Evolutionary conservation across 2,113 vertebrate species (phyloP).

Genomic region (Garra rufa): DNA sequence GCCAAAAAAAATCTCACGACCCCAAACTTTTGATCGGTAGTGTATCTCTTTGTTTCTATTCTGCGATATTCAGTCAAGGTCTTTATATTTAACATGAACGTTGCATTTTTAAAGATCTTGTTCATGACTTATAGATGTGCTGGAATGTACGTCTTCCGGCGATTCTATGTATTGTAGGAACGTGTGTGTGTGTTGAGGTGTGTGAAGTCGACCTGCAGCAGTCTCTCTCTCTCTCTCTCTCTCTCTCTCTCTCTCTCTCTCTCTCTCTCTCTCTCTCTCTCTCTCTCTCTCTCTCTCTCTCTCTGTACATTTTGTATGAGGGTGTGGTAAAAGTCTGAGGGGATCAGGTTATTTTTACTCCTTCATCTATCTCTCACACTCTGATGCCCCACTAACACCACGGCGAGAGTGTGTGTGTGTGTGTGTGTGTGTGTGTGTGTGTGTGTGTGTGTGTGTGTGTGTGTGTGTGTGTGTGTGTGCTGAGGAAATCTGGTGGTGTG

Average conservation of each 20-base stretch:
- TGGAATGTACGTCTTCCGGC: neutral
- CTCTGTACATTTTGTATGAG: slow-evolving; percentile 35
- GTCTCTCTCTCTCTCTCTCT: slow-evolving; percentile 39
- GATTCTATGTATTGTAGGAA: neutral
- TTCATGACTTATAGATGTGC: neutral
- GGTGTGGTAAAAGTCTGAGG: slow-evolving; percentile 41
- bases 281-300: neutral
- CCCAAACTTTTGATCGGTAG: neutral
- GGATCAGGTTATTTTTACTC: slow-evolving; percentile 53
- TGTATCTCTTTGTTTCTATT: neutral
- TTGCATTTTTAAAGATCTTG: neutral
- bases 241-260: too few species aligned
- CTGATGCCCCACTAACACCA: slow-evolving; percentile 31
- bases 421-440: neutral
- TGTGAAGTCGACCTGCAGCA: slow-evolving; percentile 8
- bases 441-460: neutral
- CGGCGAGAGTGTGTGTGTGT: too few species aligned
- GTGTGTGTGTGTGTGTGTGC: neutral
- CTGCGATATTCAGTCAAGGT: neutral
- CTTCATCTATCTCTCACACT: slow-evolving; percentile 20
- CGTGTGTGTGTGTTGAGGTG: neutral
- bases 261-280: neutral
- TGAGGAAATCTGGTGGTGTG: too few species aligned
- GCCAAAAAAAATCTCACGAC: neutral
- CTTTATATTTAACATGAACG: neutral